These are phyloP conservation scores for Myotis pilosus DNA, from an alignment of 2,797 vertebrate genomes.

Conservation along the genomic window DNA sequence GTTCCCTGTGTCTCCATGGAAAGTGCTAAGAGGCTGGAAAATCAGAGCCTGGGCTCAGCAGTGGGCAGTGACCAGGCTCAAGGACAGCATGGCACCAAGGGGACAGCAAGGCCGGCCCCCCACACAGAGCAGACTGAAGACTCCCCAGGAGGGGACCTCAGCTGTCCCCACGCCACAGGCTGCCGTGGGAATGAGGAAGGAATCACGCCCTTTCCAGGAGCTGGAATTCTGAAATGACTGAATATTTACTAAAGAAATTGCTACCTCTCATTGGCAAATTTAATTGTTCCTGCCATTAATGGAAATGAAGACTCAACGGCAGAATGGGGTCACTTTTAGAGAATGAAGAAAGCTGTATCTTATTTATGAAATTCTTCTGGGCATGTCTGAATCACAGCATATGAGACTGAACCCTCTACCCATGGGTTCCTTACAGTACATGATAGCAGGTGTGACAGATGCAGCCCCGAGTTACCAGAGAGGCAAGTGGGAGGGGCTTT, in stretches of 20 bases:
- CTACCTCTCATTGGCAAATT: not conserved
- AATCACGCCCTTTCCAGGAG: not conserved
- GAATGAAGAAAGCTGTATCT: not conserved
- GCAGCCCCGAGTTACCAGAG: fast-evolving
- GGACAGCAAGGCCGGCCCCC: fast-evolving
- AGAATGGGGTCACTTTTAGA: not conserved
- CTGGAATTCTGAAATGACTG: not conserved
- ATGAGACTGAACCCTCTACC: not conserved
- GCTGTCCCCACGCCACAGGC: not conserved
- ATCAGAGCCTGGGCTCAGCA: not conserved
- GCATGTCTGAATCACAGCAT: not conserved
- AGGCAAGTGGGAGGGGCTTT: not conserved
- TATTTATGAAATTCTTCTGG: not conserved
- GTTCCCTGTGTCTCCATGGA: not conserved
- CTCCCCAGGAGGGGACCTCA: fast-evolving
- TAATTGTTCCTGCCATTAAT: not conserved
- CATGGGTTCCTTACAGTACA: not conserved
- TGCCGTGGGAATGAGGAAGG: not conserved
- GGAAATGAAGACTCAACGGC: not conserved
- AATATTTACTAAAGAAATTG: not conserved
- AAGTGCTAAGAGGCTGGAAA: not conserved
- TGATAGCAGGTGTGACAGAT: not conserved
- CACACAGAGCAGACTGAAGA: not conserved
- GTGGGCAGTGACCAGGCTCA: not conserved
- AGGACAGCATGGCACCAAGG: fast-evolving